Percentiles rank a stretch among this genome's conserved stretches.
phyloP scores from a whole-genome alignment of 1,140 invertebrate genomes.

The Temnothorax curvispinosus region DNA sequence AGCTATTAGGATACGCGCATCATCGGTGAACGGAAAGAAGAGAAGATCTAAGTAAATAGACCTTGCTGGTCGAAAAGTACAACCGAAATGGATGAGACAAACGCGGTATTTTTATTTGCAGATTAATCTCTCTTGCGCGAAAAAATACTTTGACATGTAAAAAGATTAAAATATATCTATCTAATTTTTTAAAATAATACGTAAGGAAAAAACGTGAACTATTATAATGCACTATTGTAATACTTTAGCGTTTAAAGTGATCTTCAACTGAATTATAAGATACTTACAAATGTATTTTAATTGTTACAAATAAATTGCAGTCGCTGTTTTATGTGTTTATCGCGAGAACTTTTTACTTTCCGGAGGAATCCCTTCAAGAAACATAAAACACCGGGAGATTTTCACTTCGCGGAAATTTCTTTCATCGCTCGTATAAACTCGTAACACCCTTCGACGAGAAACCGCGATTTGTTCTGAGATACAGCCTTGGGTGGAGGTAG shows the following conservation, averaged over 20 bases:
- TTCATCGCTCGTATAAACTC: slow-evolving; percentile 39
- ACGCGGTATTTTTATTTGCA: neutral
- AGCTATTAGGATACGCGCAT: slow-evolving; percentile 38
- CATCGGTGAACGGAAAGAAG: neutral
- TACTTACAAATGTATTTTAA: neutral
- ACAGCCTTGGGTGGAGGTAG: neutral
- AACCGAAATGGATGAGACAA: slow-evolving; percentile 17
- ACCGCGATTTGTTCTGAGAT: slow-evolving; percentile 12
- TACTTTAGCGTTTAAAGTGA: neutral
- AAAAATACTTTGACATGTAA: neutral
- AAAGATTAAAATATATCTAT: neutral
- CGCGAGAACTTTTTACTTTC: neutral
- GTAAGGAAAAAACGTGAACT: neutral
- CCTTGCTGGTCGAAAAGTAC: neutral
- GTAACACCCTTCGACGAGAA: slow-evolving; percentile 24
- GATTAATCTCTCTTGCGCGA: neutral
- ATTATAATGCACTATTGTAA: neutral
- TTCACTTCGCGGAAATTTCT: slow-evolving; percentile 32
- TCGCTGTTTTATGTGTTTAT: neutral
- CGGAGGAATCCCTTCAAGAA: neutral
- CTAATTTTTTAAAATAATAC: neutral
- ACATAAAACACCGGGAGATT: slow-evolving; percentile 6
- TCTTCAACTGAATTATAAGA: neutral
- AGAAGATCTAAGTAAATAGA: slow-evolving; percentile 20
- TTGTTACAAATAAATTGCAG: neutral